phyloP scores from a whole-genome alignment of 2,888 invertebrate genomes.

The Pseudococcus jackbeardsleyi region DNA sequence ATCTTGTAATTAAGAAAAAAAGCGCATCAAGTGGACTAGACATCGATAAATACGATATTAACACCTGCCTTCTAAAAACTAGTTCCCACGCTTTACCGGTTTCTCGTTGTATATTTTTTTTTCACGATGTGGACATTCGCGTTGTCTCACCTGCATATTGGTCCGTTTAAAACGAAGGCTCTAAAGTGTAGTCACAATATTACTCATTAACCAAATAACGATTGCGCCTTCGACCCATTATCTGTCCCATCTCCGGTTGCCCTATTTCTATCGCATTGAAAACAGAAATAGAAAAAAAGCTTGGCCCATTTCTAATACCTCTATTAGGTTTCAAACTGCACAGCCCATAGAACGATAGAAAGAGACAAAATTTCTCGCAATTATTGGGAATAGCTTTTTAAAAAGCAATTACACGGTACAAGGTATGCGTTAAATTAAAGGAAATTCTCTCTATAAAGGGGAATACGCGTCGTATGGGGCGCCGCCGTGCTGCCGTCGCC shows the following conservation, averaged over 20 bases:
- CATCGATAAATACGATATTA: conserved; percentile 52
- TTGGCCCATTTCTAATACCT: conserved; percentile 23
- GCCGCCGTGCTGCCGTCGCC: not conserved
- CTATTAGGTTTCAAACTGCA: not conserved
- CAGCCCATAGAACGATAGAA: not conserved
- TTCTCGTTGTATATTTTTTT: conserved; percentile 7
- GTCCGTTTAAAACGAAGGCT: conserved; percentile 32
- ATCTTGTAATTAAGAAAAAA: conserved; percentile 22
- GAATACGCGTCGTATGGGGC: conserved; percentile 2
- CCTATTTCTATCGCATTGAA: conserved; percentile 23
- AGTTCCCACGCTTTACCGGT: conserved; percentile 55
- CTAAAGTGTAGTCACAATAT: conserved; percentile 56
- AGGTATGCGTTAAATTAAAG: conserved; percentile 43
- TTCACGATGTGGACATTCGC: conserved; percentile 48
- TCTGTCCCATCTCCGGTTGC: conserved; percentile 48
- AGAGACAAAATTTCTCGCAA: conserved; percentile 23
- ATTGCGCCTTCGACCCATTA: conserved; percentile 45
- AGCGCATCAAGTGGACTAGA: conserved; percentile 29
- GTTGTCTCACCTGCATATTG: conserved; percentile 28
- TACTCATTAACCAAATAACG: conserved; percentile 45
- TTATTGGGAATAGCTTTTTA: conserved; percentile 7
- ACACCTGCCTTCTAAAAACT: conserved; percentile 47
- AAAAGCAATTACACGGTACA: conserved; percentile 37
- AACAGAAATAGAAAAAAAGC: not conserved
- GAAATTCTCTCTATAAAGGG: conserved; percentile 8